These are phyloP conservation scores for Protonemura montana DNA, from an alignment of 2,888 invertebrate species.

Conservation along the genomic window DNA sequence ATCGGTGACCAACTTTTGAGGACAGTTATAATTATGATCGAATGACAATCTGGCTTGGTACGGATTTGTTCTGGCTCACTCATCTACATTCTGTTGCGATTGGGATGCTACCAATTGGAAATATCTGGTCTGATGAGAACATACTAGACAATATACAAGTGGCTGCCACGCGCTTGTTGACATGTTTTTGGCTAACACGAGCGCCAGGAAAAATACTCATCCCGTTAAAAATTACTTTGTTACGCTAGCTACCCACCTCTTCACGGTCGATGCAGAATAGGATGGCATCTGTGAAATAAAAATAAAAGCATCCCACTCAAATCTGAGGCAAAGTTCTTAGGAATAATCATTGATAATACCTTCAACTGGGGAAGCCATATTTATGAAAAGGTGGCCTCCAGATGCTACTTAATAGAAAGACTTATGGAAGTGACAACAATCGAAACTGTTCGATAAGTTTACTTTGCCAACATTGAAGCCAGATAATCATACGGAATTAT, in stretches of 20 bases:
- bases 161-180: neutral
- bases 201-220: neutral
- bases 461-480: conserved; percentile 2
- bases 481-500: neutral
- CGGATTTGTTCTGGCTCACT: neutral
- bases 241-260: no score
- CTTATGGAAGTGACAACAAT: neutral
- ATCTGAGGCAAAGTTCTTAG: neutral
- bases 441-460: neutral
- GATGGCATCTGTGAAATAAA: no score
- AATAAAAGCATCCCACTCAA: neutral
- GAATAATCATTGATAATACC: neutral
- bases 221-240: neutral
- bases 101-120: no score
- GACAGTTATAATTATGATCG: neutral
- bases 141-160: neutral
- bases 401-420: neutral
- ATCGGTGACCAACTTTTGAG: neutral
- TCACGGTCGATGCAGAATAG: no score
- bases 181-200: neutral
- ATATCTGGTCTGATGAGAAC: neutral
- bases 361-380: neutral
- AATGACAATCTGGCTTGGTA: neutral
- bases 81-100: neutral
- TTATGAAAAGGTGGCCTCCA: neutral